Evolutionary conservation across 2,113 vertebrate genomes (phyloP).

Genomic region (Zingel zingel): DNA sequence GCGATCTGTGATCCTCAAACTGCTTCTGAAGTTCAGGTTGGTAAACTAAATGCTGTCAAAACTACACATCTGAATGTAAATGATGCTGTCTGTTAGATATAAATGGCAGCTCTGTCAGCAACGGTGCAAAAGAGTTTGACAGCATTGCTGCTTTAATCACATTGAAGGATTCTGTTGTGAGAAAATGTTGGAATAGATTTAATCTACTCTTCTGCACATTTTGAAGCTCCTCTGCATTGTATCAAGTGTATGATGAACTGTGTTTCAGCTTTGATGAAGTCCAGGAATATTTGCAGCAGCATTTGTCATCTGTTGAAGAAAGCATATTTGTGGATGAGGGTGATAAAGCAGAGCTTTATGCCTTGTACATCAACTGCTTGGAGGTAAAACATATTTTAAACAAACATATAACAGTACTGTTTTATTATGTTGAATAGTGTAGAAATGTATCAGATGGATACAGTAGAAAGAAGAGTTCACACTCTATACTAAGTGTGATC

Average conservation of each 20-base stretch:
- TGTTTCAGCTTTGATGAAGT: slow-evolving; percentile 86
- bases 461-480: not conserved
- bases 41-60: slow-evolving; percentile 21
- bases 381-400: slow-evolving; percentile 79
- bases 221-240: not conserved
- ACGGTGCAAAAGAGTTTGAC: not conserved
- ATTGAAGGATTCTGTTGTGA: not conserved
- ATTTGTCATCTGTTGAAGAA: slow-evolving; percentile 82
- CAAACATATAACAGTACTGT: not conserved
- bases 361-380: slow-evolving; percentile 88
- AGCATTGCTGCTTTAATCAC: not conserved
- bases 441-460: not conserved
- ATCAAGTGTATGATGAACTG: not conserved
- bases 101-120: not conserved
- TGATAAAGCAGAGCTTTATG: slow-evolving; percentile 86
- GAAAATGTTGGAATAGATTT: not conserved
- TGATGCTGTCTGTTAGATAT: not conserved
- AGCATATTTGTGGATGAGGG: slow-evolving; percentile 74
- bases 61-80: not conserved
- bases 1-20: slow-evolving; percentile 89
- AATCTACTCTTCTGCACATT: not conserved
- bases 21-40: slow-evolving; percentile 91
- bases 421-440: not conserved
- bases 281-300: slow-evolving; percentile 82
- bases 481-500: too few relatives aligned